Evolutionary conservation across 2,888 invertebrate genomes (phyloP), one percentile per base, ranked within the genome.

Genomic region (Rotaria sp.): DNA sequence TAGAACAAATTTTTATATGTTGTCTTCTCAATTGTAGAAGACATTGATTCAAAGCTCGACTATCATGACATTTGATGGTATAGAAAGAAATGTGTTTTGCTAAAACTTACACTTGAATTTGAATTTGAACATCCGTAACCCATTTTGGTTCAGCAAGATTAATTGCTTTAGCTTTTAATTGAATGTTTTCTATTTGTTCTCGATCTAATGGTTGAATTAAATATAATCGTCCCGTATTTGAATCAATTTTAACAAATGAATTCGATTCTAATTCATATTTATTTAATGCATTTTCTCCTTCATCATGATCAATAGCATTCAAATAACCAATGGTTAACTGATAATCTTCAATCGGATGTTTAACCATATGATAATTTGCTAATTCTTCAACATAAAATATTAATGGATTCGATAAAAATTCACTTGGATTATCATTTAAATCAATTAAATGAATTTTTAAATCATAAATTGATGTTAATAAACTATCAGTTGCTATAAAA

Each of bases 351-450:
- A 38, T 74, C 0, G 35, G 38, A 59, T 59, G 2, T n/a, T 59
- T 13, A 21, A 38, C 18, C 74, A 74, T 74, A 8, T 24, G 38
- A 41, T 74, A 74, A 74, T 74, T 38, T 41, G 24, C 74, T 41
- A 74, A 41, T 38, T 74, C 74, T 74, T 74, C 74, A 74, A 74
- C 26, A 35, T 5, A 74, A 74, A 74, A 74, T 26, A 13, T 26
- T 21, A 74, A 8, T 38, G 74, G 74, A 74, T 74, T 41, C 7
- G 24, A 24, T 74, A 11, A 21, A 41, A 74, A 74, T 38, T 24
- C 26, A 74, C 38, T 35, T 38, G 74, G 74, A 74, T 74, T 74
- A 74, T 74, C 74, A 74, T 74, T 74, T 24, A 74, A 18, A 74
- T 74, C 74, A 26, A 74, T 74, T 74, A 74, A 38, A 38, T 38